phyloP scores from a whole-genome alignment of 2,797 vertebrate genomes.

The Pangasius macronema region DNA sequence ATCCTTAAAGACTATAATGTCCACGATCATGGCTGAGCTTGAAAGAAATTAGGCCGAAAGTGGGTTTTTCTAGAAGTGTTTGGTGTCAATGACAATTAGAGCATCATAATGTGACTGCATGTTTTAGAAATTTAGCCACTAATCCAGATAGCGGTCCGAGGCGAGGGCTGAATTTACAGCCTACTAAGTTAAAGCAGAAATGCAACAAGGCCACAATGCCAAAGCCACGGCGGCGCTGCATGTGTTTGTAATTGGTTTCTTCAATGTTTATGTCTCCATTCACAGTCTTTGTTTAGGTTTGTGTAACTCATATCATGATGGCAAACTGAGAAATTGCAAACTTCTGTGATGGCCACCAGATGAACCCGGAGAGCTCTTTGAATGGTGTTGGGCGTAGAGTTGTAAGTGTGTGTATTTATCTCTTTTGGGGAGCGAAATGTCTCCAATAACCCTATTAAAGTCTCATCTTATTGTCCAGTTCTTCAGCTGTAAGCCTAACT shows the following conservation, averaged over 20 bases:
- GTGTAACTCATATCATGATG: constrained; percentile 59
- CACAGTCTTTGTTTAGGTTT: constrained; percentile 59
- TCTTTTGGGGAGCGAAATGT: background rate
- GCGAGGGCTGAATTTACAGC: constrained; percentile 5
- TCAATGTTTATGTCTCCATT: constrained; percentile 58
- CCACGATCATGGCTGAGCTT: background rate
- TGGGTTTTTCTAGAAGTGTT: background rate
- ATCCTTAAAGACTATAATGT: constrained; percentile 7
- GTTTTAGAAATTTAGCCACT: constrained; percentile 6
- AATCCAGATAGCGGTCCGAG: constrained; percentile 9
- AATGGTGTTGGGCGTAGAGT: constrained; percentile 65
- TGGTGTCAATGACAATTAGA: constrained; percentile 11
- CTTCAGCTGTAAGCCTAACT: background rate
- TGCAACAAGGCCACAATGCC: constrained; percentile 35
- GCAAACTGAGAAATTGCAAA: constrained; percentile 61
- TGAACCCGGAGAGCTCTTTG: constrained; percentile 77
- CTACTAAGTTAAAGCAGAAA: constrained; percentile 46
- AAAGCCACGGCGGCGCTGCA: constrained; percentile 61
- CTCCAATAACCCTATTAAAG: background rate
- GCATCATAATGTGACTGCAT: background rate
- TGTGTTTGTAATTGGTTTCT: constrained; percentile 76
- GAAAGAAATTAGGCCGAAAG: background rate
- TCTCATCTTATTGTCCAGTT: background rate
- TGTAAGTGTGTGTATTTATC: constrained; percentile 45
- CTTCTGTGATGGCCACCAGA: constrained; percentile 69